A percentile compares a stretch with the other conserved stretches of the same genome.
Evolutionary conservation across 2,113 vertebrate genomes (phyloP).

Genomic region (Nematolebias whitei): DNA sequence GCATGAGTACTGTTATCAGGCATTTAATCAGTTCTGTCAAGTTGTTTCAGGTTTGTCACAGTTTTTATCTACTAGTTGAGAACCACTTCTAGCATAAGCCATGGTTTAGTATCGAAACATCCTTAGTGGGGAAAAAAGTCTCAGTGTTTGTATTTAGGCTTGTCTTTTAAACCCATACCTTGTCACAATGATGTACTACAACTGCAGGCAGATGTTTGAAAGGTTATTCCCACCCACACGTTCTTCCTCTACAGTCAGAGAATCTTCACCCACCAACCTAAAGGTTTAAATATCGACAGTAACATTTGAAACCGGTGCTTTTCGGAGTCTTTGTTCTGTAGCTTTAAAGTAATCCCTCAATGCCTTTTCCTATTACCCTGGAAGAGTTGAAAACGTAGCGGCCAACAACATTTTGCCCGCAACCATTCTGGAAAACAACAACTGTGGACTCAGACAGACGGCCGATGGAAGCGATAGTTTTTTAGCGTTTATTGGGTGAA

Average conservation of each 20-base stretch:
- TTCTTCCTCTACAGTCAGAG: conserved; percentile 14
- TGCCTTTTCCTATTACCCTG: conserved; percentile 10
- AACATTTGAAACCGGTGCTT: background rate
- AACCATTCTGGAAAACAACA: conserved; percentile 24
- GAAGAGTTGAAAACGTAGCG: conserved; percentile 16
- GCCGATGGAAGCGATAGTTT: conserved; percentile 21
- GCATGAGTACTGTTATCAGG: too few species aligned
- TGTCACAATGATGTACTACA: conserved; percentile 9
- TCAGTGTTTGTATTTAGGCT: background rate
- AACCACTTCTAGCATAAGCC: too few species aligned
- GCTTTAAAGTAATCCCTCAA: conserved; percentile 23
- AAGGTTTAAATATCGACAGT: conserved; percentile 44
- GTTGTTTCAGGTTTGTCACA: too few species aligned
- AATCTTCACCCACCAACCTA: conserved; percentile 17
- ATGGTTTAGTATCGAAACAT: too few species aligned
- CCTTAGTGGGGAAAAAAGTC: too few species aligned
- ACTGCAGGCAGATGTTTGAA: conserved; percentile 39
- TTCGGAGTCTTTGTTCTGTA: background rate
- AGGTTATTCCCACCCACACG: conserved; percentile 43
- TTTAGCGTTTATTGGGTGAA: conserved; percentile 12
- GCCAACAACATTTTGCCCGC: conserved; percentile 41
- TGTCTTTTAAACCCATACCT: conserved; percentile 6
- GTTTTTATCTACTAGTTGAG: too few species aligned
- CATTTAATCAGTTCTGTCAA: too few species aligned
- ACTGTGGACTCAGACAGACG: conserved; percentile 10